phyloP scores from a whole-genome alignment of 2,113 vertebrate species.

The Lamprotornis superbus region DNA sequence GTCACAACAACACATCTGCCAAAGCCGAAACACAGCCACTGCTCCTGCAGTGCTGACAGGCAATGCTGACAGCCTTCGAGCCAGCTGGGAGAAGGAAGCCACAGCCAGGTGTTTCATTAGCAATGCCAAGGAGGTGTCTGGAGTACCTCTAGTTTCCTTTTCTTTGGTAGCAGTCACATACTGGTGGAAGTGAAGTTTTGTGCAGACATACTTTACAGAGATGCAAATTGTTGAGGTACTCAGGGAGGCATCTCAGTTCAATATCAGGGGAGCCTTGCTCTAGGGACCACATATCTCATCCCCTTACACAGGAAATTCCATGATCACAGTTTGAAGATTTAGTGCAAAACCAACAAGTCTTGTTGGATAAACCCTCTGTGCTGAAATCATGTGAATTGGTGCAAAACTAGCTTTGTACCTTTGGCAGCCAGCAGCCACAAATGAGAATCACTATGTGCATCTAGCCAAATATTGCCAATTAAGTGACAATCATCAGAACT shows the following conservation, averaged over 20 bases:
- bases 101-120: background rate
- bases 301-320: background rate
- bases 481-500: background rate
- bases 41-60: background rate
- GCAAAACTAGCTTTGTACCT: background rate
- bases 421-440: background rate
- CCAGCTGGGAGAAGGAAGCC: background rate
- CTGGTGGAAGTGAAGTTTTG: background rate
- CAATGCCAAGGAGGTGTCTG: background rate
- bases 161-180: background rate
- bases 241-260: background rate
- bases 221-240: background rate
- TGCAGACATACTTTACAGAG: background rate
- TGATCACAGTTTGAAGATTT: background rate
- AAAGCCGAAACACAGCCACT: background rate
- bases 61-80: background rate
- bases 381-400: background rate
- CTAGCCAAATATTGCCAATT: background rate
- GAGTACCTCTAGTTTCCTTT: background rate
- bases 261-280: background rate
- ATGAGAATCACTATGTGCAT: background rate
- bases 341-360: background rate
- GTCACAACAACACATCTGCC: background rate
- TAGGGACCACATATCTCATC: background rate
- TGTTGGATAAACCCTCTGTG: background rate